Conservation (phyloP, 2,888 invertebrate species). For the Pseudeuparius sepicola region DNA sequence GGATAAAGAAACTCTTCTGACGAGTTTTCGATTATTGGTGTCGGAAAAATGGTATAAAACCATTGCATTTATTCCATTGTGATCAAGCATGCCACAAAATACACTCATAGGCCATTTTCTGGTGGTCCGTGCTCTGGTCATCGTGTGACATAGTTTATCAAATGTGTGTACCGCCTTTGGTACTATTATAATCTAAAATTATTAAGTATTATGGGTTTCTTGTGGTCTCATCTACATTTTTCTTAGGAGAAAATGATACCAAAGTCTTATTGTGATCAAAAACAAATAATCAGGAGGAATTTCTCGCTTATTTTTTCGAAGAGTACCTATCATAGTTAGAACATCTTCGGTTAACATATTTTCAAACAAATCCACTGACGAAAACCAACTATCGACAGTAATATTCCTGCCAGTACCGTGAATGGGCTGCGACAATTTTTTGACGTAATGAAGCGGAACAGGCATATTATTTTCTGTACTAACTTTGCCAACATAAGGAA, state of each 20-base stretch:
- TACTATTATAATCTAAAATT: conserved; percentile 8
- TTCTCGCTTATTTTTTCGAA: conserved; percentile 3
- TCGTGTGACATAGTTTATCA: too few species aligned
- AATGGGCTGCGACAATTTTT: conserved; percentile 7
- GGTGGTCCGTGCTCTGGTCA: conserved; percentile 5
- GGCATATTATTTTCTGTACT: conserved; percentile 16
- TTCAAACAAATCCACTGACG: conserved; percentile 7
- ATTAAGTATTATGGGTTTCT: too few species aligned
- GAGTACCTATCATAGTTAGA: conserved; percentile 3
- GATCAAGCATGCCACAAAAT: background rate
- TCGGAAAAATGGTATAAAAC: conserved; percentile 5
- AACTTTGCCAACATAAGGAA: conserved; percentile 21
- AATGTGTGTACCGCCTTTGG: conserved; percentile 2
- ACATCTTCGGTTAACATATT: conserved; percentile 6
- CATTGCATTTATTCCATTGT: background rate
- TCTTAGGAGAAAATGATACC: conserved; percentile 7
- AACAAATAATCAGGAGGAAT: conserved; percentile 6
- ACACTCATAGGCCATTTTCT: conserved; percentile 4
- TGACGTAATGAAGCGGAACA: conserved; percentile 13
- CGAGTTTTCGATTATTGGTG: conserved; percentile 8
- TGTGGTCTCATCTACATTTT: conserved; percentile 3
- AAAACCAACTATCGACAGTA: conserved; percentile 3
- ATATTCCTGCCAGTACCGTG: conserved; percentile 2
- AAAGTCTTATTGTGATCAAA: conserved; percentile 9
- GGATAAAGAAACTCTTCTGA: conserved; percentile 3